Conservation (phyloP, 1,140 invertebrate genomes). For the Drosophila mojavensis region DNA sequence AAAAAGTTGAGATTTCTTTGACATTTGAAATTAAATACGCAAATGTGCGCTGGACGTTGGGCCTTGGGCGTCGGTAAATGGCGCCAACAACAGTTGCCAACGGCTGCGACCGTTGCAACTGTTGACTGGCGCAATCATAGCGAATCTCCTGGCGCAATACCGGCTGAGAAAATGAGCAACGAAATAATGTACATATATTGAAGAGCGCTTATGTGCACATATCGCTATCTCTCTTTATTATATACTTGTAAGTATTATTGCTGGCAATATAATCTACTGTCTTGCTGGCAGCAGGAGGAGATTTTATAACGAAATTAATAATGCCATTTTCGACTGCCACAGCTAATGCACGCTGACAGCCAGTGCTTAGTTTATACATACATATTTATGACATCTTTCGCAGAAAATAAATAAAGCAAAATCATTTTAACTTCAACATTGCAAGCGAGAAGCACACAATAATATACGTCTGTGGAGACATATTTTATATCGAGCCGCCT, state of each 20-base stretch:
- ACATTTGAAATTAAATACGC: constrained; percentile 53
- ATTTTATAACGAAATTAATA: constrained; percentile 45
- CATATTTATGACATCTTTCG: constrained; percentile 27
- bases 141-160: constrained; percentile 3
- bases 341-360: constrained; percentile 28
- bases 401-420: constrained; percentile 16
- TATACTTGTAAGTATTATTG: constrained; percentile 6
- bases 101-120: constrained; percentile 22
- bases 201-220: neutral
- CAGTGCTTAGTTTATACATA: constrained; percentile 17
- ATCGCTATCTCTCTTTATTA: neutral
- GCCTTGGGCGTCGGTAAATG: constrained; percentile 18
- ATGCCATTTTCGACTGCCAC: constrained; percentile 19
- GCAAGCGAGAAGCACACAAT: neutral
- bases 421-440: constrained; percentile 32
- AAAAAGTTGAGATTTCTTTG: constrained; percentile 30
- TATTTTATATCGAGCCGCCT: neutral
- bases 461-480: neutral
- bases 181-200: constrained; percentile 24
- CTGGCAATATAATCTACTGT: constrained; percentile 20
- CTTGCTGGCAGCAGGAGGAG: constrained; percentile 10
- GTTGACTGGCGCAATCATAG: neutral
- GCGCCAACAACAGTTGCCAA: constrained; percentile 38
- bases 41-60: constrained; percentile 27
- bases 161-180: constrained; percentile 36